phyloP scores from a whole-genome alignment of 2,888 invertebrate genomes.

The Ennomos quercinarius region DNA sequence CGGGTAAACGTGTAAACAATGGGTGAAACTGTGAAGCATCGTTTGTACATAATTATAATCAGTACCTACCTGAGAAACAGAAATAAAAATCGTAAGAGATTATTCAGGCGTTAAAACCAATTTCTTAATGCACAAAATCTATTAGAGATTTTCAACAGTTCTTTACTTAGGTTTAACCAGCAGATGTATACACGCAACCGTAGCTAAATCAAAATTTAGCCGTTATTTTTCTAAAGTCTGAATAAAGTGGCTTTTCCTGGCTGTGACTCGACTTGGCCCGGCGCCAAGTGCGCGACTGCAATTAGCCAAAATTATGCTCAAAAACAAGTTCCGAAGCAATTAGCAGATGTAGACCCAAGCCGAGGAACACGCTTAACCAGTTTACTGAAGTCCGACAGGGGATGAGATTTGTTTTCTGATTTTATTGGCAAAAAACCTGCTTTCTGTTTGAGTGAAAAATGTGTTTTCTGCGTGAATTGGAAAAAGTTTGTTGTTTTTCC shows the following conservation, averaged over 20 bases:
- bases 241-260: slow-evolving; percentile 62
- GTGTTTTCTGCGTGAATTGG: slow-evolving; percentile 30
- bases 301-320: slow-evolving; percentile 82
- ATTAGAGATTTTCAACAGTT: not conserved
- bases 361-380: slow-evolving; percentile 65
- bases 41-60: no score
- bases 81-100: no score
- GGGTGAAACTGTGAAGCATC: no score
- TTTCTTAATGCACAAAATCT: slow-evolving; percentile 2
- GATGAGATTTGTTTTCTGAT: slow-evolving; percentile 59
- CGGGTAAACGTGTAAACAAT: no score
- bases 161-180: not conserved
- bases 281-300: slow-evolving; percentile 74
- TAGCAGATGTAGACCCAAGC: slow-evolving; percentile 77
- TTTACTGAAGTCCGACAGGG: slow-evolving; percentile 56
- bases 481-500: slow-evolving; percentile 29
- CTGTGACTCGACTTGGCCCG: slow-evolving; percentile 62
- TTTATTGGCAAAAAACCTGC: slow-evolving; percentile 43
- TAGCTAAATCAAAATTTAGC: slow-evolving; percentile 51
- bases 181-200: slow-evolving; percentile 29
- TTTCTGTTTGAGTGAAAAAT: slow-evolving; percentile 29
- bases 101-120: not conserved
- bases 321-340: slow-evolving; percentile 82
- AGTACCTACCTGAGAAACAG: no score
- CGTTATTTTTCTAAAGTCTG: slow-evolving; percentile 50